These are phyloP conservation scores for Noctuana brunneofusca DNA, from an alignment of 2,888 invertebrate genomes.

Conservation along the genomic window DNA sequence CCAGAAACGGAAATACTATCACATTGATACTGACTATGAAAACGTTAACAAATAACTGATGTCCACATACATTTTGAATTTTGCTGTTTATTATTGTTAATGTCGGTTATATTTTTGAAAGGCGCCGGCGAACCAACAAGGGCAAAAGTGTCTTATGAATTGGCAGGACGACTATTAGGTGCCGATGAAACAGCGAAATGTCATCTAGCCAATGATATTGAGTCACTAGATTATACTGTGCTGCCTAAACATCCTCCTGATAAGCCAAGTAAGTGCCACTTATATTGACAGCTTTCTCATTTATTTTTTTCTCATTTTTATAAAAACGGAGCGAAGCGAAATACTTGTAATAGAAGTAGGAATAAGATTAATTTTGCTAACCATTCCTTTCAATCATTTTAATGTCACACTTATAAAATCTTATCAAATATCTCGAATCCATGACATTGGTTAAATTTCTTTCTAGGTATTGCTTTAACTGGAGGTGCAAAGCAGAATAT, in stretches of 20 bases:
- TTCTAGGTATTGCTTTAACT: slow-evolving; percentile 60
- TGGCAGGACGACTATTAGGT: slow-evolving; percentile 84
- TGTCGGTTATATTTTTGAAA: slow-evolving; percentile 38
- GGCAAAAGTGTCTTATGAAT: slow-evolving; percentile 85
- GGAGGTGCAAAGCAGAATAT: slow-evolving; percentile 80
- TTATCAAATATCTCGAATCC: not conserved
- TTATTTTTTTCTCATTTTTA: not conserved
- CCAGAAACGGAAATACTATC: no score
- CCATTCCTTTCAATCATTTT: not conserved
- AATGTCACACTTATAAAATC: not conserved
- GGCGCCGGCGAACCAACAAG: slow-evolving; percentile 83
- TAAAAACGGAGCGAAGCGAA: no score
- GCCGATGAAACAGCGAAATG: slow-evolving; percentile 66
- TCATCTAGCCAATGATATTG: slow-evolving; percentile 69
- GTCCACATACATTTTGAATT: no score
- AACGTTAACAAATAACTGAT: no score
- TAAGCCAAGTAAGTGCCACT: slow-evolving; percentile 50
- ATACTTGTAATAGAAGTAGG: no score
- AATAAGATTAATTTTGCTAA: no score
- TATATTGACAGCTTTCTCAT: no score
- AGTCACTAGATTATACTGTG: slow-evolving; percentile 49
- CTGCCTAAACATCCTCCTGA: slow-evolving; percentile 47
- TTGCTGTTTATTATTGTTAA: not conserved
- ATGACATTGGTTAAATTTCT: not conserved
- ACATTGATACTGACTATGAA: no score